These are phyloP conservation scores for Zaprionus lachaisei DNA, from an alignment of 1,140 invertebrate genomes.

Conservation along the genomic window DNA sequence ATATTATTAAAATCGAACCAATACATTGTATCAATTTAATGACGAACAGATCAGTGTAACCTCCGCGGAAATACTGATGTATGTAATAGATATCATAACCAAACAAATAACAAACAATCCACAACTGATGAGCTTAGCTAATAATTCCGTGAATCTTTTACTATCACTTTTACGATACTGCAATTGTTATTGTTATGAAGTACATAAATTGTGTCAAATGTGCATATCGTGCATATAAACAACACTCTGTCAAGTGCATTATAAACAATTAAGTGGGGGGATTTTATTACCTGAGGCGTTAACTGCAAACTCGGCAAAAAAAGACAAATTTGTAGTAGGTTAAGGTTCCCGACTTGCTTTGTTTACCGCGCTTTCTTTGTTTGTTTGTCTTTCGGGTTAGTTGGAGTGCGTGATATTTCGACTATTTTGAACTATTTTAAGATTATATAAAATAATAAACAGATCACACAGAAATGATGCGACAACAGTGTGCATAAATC, in stretches of 20 bases:
- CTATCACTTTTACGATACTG: background rate
- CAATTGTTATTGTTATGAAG: background rate
- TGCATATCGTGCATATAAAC: background rate
- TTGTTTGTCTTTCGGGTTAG: background rate
- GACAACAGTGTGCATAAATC: background rate
- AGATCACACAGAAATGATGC: background rate
- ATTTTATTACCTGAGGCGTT: conserved; percentile 1
- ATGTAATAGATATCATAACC: background rate
- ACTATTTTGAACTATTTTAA: background rate
- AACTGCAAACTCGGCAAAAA: background rate
- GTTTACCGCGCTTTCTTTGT: background rate
- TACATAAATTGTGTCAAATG: background rate
- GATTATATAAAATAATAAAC: background rate
- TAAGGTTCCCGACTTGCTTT: background rate
- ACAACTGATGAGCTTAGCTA: background rate
- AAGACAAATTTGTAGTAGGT: background rate
- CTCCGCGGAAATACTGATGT: no score
- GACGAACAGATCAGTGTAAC: no score
- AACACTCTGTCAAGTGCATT: background rate
- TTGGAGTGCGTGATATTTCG: background rate
- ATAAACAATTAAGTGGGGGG: background rate
- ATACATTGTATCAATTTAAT: no score
- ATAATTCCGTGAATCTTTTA: background rate
- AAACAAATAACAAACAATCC: background rate
- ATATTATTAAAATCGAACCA: no score